Base-by-base conservation (phyloP, 1,140 invertebrate species). In the Samia ricini region DNA sequence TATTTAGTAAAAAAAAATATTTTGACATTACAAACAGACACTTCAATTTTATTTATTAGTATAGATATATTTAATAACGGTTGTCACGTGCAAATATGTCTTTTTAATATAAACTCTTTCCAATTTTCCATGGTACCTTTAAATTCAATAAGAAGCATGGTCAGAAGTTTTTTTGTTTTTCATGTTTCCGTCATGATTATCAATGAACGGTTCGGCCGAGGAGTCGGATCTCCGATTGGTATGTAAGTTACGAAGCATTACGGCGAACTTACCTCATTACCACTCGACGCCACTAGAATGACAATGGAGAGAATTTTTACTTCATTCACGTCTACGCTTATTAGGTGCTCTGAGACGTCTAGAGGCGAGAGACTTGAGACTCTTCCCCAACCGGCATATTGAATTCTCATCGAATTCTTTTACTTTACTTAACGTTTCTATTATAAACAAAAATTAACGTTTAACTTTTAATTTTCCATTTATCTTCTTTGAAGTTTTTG, bases 231-330 rank as follows among this genome's bases (percentile, higher is more conserved):
- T 76, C 75, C 74, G 76, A 88, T 89, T 87, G 85, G 83, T 88
- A 88, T 89, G 87, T 87, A 88, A 83, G 85, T 86, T 83, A 82
- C 78, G 77, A 72, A 74, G 76, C 78, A 79, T 86, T 84, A 86
- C 84, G 72, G 79, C 73, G 76, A 89, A 89, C 84, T 89, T 88
- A 88, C 83, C 85, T 89, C 87, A 89, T 88, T 88, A 89, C 87
- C 77, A 79, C 68, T 65, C 64, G 74, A 82, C 85, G 87, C 71
- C 59, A 49, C 12, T 56, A 55, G 87, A 88, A 89, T 89, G 77
- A 89, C 84, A 89, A 88, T 88, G 76, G 68, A 68, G 72, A 68
- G 74, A 84, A 85, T 87, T 87, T 87, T 89, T 84, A 88, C 83
- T 85, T 81, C 78, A 78, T 81, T 74, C 79, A 61, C 66, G 72